Evolutionary conservation across 92 coral and sea anemone genomes (phyloP).

Genomic region (Plumapathes pennacea): DNA sequence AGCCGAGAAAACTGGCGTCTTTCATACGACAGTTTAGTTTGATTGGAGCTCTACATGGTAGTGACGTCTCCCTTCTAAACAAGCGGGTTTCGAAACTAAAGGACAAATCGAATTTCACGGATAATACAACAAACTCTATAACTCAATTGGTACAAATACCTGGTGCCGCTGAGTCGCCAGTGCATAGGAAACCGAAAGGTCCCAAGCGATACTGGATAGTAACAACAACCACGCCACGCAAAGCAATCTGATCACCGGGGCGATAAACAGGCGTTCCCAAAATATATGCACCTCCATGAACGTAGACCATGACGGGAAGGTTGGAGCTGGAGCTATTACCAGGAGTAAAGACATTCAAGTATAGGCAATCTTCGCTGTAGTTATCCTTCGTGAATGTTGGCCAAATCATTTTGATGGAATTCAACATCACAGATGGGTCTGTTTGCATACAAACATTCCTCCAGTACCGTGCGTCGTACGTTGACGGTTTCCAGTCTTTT

Average conservation of each 20-base stretch:
- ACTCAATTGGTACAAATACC: no score
- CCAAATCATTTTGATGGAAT: conserved; percentile 56
- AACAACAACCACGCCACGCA: conserved; percentile 55
- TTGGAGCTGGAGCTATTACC: conserved; percentile 1
- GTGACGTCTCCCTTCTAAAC: no score
- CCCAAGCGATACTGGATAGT: conserved; percentile 70
- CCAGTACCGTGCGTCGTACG: conserved; percentile 44
- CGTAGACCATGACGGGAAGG: conserved; percentile 59
- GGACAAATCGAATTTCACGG: no score
- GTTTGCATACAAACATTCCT: conserved; percentile 59
- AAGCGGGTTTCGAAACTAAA: no score
- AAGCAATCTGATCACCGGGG: conserved; percentile 60
- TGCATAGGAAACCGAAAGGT: conserved; percentile 59
- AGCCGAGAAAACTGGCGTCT: no score
- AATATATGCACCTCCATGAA: conserved; percentile 71
- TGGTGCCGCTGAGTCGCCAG: conserved; percentile 62
- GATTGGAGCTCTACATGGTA: no score
- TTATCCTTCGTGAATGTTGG: conserved; percentile 42
- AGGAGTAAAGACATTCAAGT: conserved; percentile 68
- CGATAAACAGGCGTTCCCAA: conserved; percentile 66
- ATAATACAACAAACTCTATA: no score
- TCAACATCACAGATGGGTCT: neutral
- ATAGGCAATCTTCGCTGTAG: conserved; percentile 59
- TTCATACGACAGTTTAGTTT: no score
- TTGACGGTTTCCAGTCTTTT: conserved; percentile 42